These are phyloP conservation scores for Nymphalis polychloros DNA, from an alignment of 2,888 invertebrate species.

Conservation along the genomic window DNA sequence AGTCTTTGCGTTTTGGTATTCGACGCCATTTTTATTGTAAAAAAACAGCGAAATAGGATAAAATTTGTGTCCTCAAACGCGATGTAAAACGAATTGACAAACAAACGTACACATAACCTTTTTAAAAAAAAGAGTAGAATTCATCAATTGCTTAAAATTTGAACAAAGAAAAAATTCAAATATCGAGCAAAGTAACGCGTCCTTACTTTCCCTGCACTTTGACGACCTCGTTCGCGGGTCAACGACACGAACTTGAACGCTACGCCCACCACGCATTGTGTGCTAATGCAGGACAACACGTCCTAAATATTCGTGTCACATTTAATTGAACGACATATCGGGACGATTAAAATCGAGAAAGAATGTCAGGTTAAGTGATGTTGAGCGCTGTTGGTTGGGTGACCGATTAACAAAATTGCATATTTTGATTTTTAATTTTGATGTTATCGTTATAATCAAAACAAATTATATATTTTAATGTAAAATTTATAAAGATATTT, in stretches of 20 bases:
- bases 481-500: no score
- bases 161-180: not conserved
- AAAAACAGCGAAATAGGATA: no score
- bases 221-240: conserved; percentile 34
- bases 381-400: not conserved
- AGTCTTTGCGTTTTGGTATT: no score
- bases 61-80: no score
- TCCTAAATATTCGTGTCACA: conserved; percentile 1
- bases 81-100: no score
- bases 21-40: no score
- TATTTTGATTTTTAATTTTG: not conserved
- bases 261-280: conserved; percentile 40
- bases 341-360: conserved; percentile 6
- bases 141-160: not conserved
- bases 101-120: no score
- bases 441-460: not conserved
- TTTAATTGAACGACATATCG: not conserved
- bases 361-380: not conserved
- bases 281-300: conserved; percentile 34
- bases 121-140: not conserved
- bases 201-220: conserved; percentile 15
- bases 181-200: not conserved
- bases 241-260: conserved; percentile 33
- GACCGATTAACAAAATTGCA: not conserved
- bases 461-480: no score